A percentile compares a stretch with the other conserved stretches of the same genome.
phyloP scores from a whole-genome alignment of 2,888 invertebrate species.

The Drosophila emarginata region DNA sequence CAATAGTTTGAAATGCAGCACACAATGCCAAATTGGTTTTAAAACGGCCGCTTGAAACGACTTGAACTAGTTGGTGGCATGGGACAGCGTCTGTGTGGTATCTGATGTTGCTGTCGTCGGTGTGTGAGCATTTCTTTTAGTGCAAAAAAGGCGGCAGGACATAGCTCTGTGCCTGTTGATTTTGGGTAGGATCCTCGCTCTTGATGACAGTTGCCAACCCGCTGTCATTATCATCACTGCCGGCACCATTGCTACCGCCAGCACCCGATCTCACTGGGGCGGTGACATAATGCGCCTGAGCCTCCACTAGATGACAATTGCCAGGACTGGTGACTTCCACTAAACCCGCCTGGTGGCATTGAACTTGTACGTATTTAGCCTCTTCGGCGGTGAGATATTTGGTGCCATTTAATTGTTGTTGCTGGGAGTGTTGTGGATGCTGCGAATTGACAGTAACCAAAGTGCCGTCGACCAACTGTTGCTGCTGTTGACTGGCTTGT shows the following conservation, averaged over 20 bases:
- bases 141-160: constrained; percentile 83
- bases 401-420: constrained; percentile 66
- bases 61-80: constrained; percentile 20
- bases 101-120: constrained; percentile 69
- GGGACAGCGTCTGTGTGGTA: constrained; percentile 40
- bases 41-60: constrained; percentile 72
- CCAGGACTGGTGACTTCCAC: constrained; percentile 66
- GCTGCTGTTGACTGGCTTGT: constrained; percentile 51
- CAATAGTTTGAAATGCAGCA: constrained; percentile 61
- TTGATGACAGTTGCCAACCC: constrained; percentile 81
- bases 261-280: constrained; percentile 45
- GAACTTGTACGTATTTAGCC: constrained; percentile 80
- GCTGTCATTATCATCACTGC: constrained; percentile 74
- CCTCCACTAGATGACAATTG: constrained; percentile 76
- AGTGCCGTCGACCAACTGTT: constrained; percentile 51
- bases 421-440: constrained; percentile 41
- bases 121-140: constrained; percentile 82
- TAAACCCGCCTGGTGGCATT: constrained; percentile 65
- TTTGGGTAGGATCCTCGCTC: constrained; percentile 74
- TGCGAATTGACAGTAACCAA: constrained; percentile 58
- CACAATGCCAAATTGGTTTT: constrained; percentile 32
- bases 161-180: constrained; percentile 81
- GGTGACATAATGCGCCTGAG: constrained; percentile 58
- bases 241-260: constrained; percentile 30
- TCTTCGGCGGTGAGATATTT: constrained; percentile 81